Percentiles rank a stretch among this genome's conserved stretches.
Conservation (phyloP, 2,797 vertebrate species). For the Malurus leucopterus region DNA sequence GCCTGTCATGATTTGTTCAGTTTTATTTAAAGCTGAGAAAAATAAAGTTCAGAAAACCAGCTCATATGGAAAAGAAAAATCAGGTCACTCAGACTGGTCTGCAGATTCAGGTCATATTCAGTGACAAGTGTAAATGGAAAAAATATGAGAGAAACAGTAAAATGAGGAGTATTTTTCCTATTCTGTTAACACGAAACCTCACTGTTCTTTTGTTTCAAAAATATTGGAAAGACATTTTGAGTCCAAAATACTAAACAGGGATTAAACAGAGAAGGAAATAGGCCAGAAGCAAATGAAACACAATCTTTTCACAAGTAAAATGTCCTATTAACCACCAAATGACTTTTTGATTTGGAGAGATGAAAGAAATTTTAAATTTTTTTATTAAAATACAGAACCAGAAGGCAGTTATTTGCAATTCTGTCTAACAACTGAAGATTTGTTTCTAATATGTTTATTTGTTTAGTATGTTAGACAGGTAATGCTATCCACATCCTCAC, state of each 20-base stretch:
- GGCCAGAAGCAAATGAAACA: neutral
- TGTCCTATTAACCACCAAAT: neutral
- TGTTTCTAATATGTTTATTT: neutral
- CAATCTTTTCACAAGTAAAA: neutral
- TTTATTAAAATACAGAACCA: neutral
- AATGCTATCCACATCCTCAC: neutral
- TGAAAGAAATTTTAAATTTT: neutral
- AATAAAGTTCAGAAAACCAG: neutral
- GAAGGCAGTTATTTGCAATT: neutral
- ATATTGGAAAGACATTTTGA: neutral
- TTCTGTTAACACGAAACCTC: neutral
- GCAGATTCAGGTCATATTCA: slow-evolving; percentile 23
- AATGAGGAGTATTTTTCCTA: slow-evolving; percentile 1
- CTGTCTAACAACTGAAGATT: neutral
- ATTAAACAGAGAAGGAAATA: neutral
- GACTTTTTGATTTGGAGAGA: neutral
- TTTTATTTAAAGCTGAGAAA: neutral
- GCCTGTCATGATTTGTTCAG: neutral
- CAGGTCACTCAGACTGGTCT: neutral
- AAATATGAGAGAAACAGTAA: neutral
- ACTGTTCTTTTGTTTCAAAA: slow-evolving; percentile 10
- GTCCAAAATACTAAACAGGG: neutral
- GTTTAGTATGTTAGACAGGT: neutral
- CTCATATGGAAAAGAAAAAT: neutral
- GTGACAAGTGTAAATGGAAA: slow-evolving; percentile 14